Evolutionary conservation across 1,140 invertebrate species (phyloP).

Genomic region (Solenopsis invicta): DNA sequence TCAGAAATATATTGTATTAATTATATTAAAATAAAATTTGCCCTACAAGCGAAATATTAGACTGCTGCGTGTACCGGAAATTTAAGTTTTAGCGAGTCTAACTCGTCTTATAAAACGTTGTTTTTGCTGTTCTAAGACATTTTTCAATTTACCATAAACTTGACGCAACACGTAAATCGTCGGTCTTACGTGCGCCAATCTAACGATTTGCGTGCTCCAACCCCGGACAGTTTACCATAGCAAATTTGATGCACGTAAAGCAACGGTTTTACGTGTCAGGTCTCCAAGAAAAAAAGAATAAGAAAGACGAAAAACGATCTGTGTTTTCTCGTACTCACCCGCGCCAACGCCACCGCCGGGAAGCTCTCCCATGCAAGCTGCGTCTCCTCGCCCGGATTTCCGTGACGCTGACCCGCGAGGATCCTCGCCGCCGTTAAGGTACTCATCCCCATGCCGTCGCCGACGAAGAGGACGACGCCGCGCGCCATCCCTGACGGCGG

Average conservation of each 20-base stretch:
- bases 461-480: slow-evolving; percentile 92
- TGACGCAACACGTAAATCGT: slow-evolving; percentile 8
- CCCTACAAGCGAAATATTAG: background rate
- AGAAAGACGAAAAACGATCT: slow-evolving; percentile 28
- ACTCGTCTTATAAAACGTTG: background rate
- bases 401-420: slow-evolving; percentile 87
- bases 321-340: slow-evolving; percentile 86
- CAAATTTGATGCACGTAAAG: slow-evolving; percentile 47
- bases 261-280: slow-evolving; percentile 15
- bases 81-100: background rate
- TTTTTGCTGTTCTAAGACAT: background rate
- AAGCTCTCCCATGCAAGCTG: slow-evolving; percentile 92
- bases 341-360: slow-evolving; percentile 90
- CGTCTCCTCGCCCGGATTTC: slow-evolving; percentile 89
- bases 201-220: slow-evolving; percentile 26
- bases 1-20: too few relatives aligned
- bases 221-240: slow-evolving; percentile 2
- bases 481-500: slow-evolving; percentile 76
- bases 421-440: slow-evolving; percentile 93
- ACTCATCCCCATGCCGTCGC: slow-evolving; percentile 93
- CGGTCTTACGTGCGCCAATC: slow-evolving; percentile 8
- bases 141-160: slow-evolving; percentile 19
- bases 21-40: background rate
- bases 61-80: background rate
- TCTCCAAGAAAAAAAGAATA: background rate